These are phyloP conservation scores for Tragelaphus imberbis DNA, from an alignment of 2,113 vertebrate genomes.

Conservation along the genomic window DNA sequence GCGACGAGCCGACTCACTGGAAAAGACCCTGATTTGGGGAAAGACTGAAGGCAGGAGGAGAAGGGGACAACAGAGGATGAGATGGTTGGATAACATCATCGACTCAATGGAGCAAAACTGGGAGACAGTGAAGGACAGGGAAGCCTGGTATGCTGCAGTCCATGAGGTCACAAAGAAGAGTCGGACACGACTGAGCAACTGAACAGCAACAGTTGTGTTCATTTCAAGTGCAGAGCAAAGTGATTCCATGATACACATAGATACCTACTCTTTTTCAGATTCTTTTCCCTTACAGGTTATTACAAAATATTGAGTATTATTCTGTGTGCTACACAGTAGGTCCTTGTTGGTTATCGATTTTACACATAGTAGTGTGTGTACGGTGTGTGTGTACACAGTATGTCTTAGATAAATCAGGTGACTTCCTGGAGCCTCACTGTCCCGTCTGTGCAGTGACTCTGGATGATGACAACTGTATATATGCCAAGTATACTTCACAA, in stretches of 20 bases:
- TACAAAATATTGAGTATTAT: not conserved
- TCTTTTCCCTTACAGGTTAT: not conserved
- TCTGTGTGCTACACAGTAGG: not conserved
- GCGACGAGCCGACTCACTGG: accelerated
- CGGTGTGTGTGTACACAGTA: not conserved
- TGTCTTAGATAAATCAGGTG: not conserved
- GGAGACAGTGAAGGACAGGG: not conserved
- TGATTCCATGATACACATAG: not conserved
- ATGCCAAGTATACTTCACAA: not conserved
- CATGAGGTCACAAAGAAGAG: not conserved
- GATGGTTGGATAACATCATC: not conserved
- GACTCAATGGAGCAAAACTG: not conserved
- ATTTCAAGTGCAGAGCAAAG: not conserved
- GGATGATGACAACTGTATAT: not conserved
- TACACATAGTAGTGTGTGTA: not conserved
- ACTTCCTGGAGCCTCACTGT: not conserved
- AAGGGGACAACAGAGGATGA: not conserved
- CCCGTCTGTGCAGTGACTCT: not conserved
- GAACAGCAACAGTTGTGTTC: not conserved
- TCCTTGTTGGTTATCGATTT: not conserved
- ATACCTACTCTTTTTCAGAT: not conserved
- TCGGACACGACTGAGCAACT: accelerated
- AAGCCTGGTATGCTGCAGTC: not conserved
- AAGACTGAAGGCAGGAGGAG: not conserved
- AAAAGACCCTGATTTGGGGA: not conserved